Base-by-base conservation (phyloP, 1,140 invertebrate genomes). In the Oreohelix idahoensis region DNA sequence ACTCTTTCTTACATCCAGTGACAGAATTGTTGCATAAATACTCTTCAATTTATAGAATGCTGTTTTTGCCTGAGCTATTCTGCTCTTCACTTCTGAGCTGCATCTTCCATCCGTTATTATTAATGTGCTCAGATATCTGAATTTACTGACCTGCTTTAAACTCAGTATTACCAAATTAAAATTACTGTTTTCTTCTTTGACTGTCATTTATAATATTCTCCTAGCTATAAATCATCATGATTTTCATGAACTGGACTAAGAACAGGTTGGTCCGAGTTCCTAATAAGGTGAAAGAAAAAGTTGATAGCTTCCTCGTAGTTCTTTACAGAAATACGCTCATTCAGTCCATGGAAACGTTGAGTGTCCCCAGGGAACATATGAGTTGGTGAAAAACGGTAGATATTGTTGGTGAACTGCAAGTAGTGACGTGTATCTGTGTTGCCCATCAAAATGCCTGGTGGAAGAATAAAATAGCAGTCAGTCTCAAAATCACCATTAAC, bases 391-490 rank as follows among this genome's bases (percentile, higher is more conserved):
- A 94, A 94, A 58, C 94, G 89, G 86, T 94, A 95, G 8, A 95
- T 91, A 83, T 93, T 91, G 13, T 89, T 79, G 0, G 94, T 93
- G 45, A 95, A 89, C 35, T 91, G 83, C 20, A 93, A 83, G 87
- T 94, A 95, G 89, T 93, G 93, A 69, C 88, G 90, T 2, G 94
- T 94, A 87, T 95, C 94, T 42, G 94, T 95, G 83, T 94, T 94
- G 32, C 92, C 94, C 13, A 94, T 88, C 89, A 94, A 89, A 8
- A 93, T 87, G 76, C 88, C 94, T 94, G 63, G 53, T 15, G 23
- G 17, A 77, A 77, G 26, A 51, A 42, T n/a, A 39, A 29, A 75
- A 39, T 75, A 38, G 23, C n/a, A 49, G 17, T 49, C 45, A 49
- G 53, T 15, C 53, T 23, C 2, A 20, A 5, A 58, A 58, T 45